Evolutionary conservation across 2,797 vertebrate genomes (phyloP).

Genomic region (Phataginus tricuspis): DNA sequence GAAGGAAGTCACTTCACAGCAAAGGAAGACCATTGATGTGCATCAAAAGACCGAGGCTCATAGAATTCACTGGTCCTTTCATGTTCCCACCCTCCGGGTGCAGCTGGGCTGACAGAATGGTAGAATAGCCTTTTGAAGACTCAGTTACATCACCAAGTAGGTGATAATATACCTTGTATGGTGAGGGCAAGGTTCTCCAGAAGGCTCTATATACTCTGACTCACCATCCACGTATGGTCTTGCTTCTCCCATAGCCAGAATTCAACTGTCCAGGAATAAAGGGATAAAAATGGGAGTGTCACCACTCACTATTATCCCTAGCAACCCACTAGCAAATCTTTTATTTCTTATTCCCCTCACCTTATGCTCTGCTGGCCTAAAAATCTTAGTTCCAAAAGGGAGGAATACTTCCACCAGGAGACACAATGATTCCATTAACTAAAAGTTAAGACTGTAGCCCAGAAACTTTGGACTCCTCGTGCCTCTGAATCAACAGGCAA

Average conservation of each 20-base stretch:
- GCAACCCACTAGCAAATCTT: not conserved
- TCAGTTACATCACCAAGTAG: not conserved
- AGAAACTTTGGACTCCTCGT: not conserved
- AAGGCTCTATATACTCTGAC: not conserved
- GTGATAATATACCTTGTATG: not conserved
- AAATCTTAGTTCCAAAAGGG: not conserved
- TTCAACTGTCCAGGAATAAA: not conserved
- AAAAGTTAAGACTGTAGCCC: not conserved
- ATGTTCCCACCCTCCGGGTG: not conserved
- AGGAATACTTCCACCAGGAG: not conserved
- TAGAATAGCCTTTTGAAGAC: not conserved
- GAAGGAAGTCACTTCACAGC: not conserved
- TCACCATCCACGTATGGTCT: not conserved
- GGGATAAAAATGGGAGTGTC: not conserved
- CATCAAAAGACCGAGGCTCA: not conserved
- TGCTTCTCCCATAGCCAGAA: not conserved
- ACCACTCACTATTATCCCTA: not conserved
- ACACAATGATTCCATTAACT: not conserved
- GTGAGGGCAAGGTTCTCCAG: not conserved
- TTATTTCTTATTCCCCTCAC: not conserved
- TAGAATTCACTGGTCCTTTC: not conserved
- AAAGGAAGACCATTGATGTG: not conserved
- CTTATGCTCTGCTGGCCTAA: not conserved
- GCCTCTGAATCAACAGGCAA: not conserved
- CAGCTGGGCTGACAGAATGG: not conserved